Conservation (phyloP, 2,113 vertebrate species). For the Pygathrix nemaeus region DNA sequence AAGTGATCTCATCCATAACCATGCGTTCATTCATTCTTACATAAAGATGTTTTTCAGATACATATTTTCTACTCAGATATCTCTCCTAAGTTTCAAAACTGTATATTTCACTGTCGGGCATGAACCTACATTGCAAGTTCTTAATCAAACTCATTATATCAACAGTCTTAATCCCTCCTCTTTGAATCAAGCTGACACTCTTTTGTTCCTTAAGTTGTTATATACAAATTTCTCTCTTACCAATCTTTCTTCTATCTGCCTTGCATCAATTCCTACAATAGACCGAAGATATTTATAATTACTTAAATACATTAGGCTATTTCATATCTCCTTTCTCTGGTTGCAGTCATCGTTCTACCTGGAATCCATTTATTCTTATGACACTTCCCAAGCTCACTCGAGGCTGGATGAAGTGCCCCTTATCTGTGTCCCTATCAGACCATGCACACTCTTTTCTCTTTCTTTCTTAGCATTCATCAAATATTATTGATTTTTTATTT, state of each 20-base stretch:
- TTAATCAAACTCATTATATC: background rate
- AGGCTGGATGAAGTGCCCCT: background rate
- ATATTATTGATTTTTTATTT: background rate
- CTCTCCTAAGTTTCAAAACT: background rate
- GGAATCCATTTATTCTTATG: background rate
- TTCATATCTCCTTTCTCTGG: background rate
- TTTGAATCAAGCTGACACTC: background rate
- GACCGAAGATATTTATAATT: background rate
- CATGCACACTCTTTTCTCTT: background rate
- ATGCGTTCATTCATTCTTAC: background rate
- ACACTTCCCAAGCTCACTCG: too few relatives aligned
- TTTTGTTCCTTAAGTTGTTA: background rate
- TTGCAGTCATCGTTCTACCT: background rate
- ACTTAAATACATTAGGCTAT: background rate
- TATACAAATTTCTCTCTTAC: background rate
- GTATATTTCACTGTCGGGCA: background rate
- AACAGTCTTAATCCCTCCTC: background rate
- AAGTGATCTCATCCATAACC: background rate
- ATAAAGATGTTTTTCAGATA: background rate
- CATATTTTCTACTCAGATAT: background rate
- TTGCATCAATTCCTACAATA: background rate
- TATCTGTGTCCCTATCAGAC: background rate
- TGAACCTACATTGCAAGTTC: background rate
- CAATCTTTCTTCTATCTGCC: background rate
- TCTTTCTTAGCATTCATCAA: background rate